Conservation (phyloP, 2,113 vertebrate genomes). For the Podilymbus podiceps region DNA sequence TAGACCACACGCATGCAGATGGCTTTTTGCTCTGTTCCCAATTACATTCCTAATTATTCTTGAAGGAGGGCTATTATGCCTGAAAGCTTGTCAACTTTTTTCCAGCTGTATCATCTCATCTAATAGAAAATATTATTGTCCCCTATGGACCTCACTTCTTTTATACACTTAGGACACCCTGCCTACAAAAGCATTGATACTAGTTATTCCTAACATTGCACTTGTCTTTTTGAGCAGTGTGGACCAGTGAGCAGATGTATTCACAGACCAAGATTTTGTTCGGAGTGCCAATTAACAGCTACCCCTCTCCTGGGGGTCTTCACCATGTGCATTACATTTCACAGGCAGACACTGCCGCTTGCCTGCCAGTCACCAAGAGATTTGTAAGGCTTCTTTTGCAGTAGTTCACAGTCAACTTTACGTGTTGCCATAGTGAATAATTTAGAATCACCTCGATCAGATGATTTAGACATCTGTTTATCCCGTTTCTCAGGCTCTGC, state of each 20-base stretch:
- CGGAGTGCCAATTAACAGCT: background rate
- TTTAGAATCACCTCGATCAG: background rate
- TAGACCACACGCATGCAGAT: background rate
- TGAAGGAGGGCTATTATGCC: background rate
- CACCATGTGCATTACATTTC: accelerated
- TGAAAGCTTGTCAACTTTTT: background rate
- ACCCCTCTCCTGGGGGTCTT: background rate
- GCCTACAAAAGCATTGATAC: background rate
- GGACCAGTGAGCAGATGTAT: background rate
- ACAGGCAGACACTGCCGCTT: background rate
- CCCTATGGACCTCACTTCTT: background rate
- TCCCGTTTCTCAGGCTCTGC: background rate
- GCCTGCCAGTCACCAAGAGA: background rate
- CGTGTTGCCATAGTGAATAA: background rate
- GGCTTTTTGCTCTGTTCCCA: background rate
- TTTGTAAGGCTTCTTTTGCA: background rate
- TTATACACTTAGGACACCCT: background rate
- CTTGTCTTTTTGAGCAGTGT: background rate
- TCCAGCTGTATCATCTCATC: background rate
- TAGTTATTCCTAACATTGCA: background rate
- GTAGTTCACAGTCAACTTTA: background rate
- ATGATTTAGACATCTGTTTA: background rate
- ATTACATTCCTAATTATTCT: background rate
- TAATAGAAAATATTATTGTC: background rate
- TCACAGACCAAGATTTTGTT: background rate